Evolutionary conservation across 2,113 vertebrate species (phyloP).

Genomic region (Centropus bengalensis): DNA sequence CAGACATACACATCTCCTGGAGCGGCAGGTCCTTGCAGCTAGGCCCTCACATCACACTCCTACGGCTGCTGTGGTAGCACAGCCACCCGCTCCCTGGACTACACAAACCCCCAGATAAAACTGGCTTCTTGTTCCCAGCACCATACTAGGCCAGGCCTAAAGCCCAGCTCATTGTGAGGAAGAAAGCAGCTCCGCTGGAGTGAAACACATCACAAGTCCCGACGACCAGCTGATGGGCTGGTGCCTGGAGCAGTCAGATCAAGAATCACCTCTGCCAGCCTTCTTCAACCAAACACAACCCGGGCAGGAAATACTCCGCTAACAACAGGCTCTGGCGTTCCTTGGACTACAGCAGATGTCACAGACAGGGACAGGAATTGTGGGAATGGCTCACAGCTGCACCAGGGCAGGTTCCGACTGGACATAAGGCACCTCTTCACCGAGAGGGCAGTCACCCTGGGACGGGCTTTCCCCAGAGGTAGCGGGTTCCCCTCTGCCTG

Average conservation of each 20-base stretch:
- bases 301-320: neutral
- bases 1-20: neutral
- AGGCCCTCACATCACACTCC: neutral
- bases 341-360: neutral
- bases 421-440: neutral
- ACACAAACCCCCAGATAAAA: neutral
- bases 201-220: accelerated
- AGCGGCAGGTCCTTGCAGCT: neutral
- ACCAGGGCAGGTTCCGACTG: neutral
- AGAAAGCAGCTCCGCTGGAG: neutral
- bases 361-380: neutral
- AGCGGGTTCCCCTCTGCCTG: neutral
- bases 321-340: neutral
- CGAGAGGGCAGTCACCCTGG: neutral
- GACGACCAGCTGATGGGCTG: neutral
- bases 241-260: neutral
- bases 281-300: neutral
- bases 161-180: neutral
- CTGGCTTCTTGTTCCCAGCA: neutral
- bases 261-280: neutral
- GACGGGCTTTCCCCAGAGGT: neutral
- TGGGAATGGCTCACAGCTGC: neutral
- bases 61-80: neutral
- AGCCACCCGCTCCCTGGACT: neutral
- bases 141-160: neutral